Percentiles rank a stretch among this genome's conserved stretches.
Conservation (phyloP, 2,888 invertebrate species). For the Pardosa pseudoannulata region DNA sequence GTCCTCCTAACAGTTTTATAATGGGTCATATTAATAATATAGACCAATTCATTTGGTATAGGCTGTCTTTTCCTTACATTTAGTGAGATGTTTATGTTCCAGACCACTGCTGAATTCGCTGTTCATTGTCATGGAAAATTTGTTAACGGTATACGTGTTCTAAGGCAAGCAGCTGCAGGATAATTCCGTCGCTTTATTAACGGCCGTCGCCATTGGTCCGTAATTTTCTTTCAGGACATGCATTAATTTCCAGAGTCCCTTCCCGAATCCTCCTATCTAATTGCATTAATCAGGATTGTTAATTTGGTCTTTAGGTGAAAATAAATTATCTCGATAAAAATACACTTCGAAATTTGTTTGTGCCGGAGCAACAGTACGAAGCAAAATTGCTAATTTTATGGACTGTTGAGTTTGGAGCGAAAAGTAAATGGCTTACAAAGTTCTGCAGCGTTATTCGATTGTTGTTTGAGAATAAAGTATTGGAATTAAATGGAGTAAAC, state of each 20-base stretch:
- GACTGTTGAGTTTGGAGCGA: background rate
- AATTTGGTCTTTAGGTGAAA: background rate
- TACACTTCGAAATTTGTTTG: background rate
- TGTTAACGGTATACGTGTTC: no score
- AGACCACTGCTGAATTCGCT: no score
- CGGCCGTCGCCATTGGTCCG: background rate
- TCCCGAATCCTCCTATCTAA: background rate
- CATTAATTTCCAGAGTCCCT: background rate
- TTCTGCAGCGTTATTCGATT: background rate
- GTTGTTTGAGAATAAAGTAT: constrained; percentile 10
- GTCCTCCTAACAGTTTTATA: no score
- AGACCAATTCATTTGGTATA: no score
- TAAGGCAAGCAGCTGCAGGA: background rate
- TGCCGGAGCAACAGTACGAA: background rate
- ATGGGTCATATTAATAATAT: no score
- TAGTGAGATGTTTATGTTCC: no score
- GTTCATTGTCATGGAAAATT: no score
- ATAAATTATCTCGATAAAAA: background rate
- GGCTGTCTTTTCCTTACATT: no score
- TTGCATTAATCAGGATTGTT: constrained; percentile 7
- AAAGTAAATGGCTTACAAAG: background rate
- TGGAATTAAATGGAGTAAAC: constrained; percentile 17
- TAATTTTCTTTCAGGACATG: background rate
- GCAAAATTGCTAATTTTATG: constrained; percentile 15
- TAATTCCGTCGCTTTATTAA: background rate